phyloP scores from a whole-genome alignment of 2,888 invertebrate genomes.

The Oscheius sp. region DNA sequence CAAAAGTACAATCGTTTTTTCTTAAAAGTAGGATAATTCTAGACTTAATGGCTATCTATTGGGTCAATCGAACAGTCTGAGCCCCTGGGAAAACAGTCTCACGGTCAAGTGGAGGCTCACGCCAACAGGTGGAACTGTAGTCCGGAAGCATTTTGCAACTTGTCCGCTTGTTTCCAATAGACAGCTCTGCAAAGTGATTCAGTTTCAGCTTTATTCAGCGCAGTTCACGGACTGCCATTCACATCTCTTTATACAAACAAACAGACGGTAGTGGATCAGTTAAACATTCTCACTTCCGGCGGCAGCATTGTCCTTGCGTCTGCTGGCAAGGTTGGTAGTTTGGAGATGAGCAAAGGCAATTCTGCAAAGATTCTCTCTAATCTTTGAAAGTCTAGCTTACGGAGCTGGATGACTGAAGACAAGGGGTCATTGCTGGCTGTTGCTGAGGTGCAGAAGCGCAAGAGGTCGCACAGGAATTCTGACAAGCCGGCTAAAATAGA shows the following conservation, averaged over 20 bases:
- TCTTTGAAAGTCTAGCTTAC: not conserved
- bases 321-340: constrained; percentile 48
- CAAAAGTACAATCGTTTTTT: too few relatives aligned
- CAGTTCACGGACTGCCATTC: not conserved
- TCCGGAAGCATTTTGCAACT: too few relatives aligned
- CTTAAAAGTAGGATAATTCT: too few relatives aligned
- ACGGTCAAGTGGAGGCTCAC: too few relatives aligned
- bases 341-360: constrained; percentile 15
- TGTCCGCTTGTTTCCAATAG: too few relatives aligned
- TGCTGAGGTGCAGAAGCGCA: too few relatives aligned
- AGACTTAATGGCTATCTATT: too few relatives aligned
- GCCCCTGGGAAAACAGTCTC: too few relatives aligned
- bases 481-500: constrained; percentile 49
- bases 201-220: not conserved
- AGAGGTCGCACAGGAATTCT: constrained; percentile 41
- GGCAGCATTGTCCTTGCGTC: constrained; percentile 46
- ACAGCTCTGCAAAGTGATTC: not conserved
- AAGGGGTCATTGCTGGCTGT: constrained; percentile 29
- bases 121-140: too few relatives aligned
- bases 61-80: too few relatives aligned
- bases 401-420: constrained; percentile 22
- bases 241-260: constrained; percentile 5
- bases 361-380: not conserved
- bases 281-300: constrained; percentile 33
- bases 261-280: not conserved